Evolutionary conservation across 2,888 invertebrate species (phyloP).

Genomic region (Luperina testacea): DNA sequence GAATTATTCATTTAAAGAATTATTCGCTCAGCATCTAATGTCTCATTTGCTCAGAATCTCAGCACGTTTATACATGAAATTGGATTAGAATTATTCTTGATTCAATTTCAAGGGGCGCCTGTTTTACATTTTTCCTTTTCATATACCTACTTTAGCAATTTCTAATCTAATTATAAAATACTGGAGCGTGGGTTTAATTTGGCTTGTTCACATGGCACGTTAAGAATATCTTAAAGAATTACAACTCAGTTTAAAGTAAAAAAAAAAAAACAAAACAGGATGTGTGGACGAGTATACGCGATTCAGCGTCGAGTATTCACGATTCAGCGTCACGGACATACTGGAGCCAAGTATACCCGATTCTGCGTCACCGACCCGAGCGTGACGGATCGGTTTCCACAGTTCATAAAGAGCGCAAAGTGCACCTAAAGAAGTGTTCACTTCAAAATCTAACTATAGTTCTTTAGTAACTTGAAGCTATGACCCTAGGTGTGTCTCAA

Average conservation of each 20-base stretch:
- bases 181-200: not conserved
- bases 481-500: not conserved
- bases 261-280: not conserved
- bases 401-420: not conserved
- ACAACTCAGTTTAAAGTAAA: not conserved
- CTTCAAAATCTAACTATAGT: conserved; percentile 8
- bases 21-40: conserved; percentile 28
- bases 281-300: not conserved
- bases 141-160: conserved; percentile 22
- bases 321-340: not conserved
- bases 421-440: not conserved
- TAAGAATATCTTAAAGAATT: not conserved
- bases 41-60: conserved; percentile 51
- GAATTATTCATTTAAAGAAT: too few species aligned
- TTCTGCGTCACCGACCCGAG: not conserved
- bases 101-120: conserved; percentile 44
- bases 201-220: not conserved
- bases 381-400: not conserved
- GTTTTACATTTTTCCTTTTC: conserved; percentile 39
- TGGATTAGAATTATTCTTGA: conserved; percentile 41
- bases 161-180: conserved; percentile 2
- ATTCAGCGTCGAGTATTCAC: not conserved
- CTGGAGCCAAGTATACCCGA: not conserved
- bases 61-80: conserved; percentile 52
- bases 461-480: conserved; percentile 16